Evolutionary conservation across 2,113 vertebrate genomes (phyloP).

Genomic region (Pseudorasbora parva): DNA sequence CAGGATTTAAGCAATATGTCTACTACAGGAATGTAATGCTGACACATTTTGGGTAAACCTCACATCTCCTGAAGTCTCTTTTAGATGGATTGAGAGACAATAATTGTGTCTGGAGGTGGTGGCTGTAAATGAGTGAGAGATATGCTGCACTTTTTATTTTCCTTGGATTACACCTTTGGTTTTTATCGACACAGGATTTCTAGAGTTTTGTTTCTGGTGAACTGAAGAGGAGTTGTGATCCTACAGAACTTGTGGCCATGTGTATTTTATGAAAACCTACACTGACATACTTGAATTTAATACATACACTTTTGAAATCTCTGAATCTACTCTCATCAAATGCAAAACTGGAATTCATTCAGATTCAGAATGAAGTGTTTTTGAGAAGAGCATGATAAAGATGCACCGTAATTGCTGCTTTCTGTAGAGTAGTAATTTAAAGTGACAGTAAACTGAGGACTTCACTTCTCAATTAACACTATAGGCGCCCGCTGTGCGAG

Average conservation of each 20-base stretch:
- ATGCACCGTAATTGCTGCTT: background rate
- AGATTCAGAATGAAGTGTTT: background rate
- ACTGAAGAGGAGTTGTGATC: background rate
- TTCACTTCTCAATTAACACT: constrained; percentile 52
- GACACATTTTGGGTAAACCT: constrained; percentile 59
- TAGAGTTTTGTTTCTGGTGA: background rate
- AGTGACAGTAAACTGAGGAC: constrained; percentile 50
- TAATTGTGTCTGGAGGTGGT: background rate
- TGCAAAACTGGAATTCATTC: background rate
- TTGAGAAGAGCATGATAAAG: constrained; percentile 12
- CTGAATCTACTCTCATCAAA: too few species aligned
- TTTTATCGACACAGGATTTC: too few species aligned
- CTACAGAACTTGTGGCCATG: background rate
- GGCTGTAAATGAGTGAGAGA: background rate
- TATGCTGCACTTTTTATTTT: background rate
- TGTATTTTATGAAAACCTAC: background rate
- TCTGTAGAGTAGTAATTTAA: constrained; percentile 52
- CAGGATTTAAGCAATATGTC: constrained; percentile 41
- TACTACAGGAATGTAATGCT: constrained; percentile 48
- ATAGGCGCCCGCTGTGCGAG: constrained; percentile 52
- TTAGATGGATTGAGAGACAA: constrained; percentile 30
- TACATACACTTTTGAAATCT: too few species aligned
- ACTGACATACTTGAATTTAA: background rate
- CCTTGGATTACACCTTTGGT: background rate
- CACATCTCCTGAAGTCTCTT: constrained; percentile 46